Evolutionary conservation across 1,140 invertebrate species (phyloP), one percentile per base, ranked within the genome.

Genomic region (Trichonephila inaurata): DNA sequence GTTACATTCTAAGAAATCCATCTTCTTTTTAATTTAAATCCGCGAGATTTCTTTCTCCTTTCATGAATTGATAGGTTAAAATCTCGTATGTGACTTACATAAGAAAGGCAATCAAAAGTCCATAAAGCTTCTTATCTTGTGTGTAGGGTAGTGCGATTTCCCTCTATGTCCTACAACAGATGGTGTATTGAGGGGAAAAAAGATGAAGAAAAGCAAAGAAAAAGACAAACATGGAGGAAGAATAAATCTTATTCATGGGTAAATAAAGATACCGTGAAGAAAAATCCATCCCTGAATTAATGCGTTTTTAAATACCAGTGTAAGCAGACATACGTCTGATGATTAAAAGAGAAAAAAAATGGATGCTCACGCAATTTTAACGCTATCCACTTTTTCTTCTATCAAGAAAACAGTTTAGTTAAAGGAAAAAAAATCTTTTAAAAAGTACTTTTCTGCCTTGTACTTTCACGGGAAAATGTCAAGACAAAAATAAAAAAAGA

Each of bases 181-280:
- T 83, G 82, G 82, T 60, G 72, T 77, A 77, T 77, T 40, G 72
- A 83, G 51, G 19, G 19, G 16, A 58, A 83, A 58, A 58, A 24
- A 12, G 44, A 60, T 58, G 19, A 83, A n/a, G 82, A 58, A 83
- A 83, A 83, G 18, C 81, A 21, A 77, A 24, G 24, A 77, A 77
- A 40, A 77, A 77, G 72, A 77, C 72, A 77, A 83, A 83, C 82
- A 58, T 21, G 82, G 51, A 83, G 44, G 44, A 83, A 83, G 82
- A 60, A 83, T 83, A 83, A 83, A 83, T 83, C 82, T 83, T 83
- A 83, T 83, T 83, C 82, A 83, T 83, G 82, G 82, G 82, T 83
- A 83, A 83, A 83, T 83, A 83, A 83, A 83, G 82, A 83, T 83
- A 83, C 82, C 82, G 82, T 58, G 51, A 83, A 60, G 82, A 83